A percentile compares a stretch with the other conserved stretches of the same genome.
These are phyloP conservation scores for Erinaceus europaeus DNA, from an alignment of 2,113 vertebrate species.

Conservation along the genomic window DNA sequence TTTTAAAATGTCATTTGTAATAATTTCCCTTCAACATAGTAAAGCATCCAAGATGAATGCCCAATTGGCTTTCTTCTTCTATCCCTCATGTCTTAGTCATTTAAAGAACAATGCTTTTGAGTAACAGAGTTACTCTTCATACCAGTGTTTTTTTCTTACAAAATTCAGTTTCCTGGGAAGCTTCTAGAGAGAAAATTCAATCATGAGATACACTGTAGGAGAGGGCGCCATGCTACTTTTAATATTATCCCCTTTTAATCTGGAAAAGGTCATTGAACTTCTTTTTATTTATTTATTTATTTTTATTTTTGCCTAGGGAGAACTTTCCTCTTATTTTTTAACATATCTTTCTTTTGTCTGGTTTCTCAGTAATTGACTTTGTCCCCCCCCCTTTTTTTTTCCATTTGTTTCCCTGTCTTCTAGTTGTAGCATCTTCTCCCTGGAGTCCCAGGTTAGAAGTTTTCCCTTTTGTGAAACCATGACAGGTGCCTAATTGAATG, in stretches of 20 bases:
- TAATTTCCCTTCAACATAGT: not conserved
- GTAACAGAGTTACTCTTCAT: conserved; percentile 55
- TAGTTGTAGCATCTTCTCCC: conserved; percentile 85
- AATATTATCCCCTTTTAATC: conserved; percentile 73
- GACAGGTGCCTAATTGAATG: conserved; percentile 99
- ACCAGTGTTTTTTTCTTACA: conserved; percentile 39
- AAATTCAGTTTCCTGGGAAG: conserved; percentile 55
- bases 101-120: conserved; percentile 62
- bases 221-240: conserved; percentile 61
- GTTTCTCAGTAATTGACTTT: conserved; percentile 85
- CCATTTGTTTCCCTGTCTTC: conserved; percentile 83
- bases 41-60: not conserved
- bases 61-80: not conserved
- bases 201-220: not conserved
- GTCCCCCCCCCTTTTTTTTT: conserved; percentile 81
- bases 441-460: conserved; percentile 88
- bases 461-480: conserved; percentile 91
- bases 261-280: conserved; percentile 73
- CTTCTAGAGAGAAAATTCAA: conserved; percentile 58
- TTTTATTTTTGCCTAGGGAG: conserved; percentile 78
- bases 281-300: no score
- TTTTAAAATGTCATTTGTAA: conserved; percentile 49
- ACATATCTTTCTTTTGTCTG: conserved; percentile 80
- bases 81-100: conserved; percentile 28
- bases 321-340: conserved; percentile 78